Percentiles rank a stretch among this genome's conserved stretches.
These are phyloP conservation scores for Halcyon senegalensis DNA, from an alignment of 2,113 vertebrate genomes.

Conservation along the genomic window DNA sequence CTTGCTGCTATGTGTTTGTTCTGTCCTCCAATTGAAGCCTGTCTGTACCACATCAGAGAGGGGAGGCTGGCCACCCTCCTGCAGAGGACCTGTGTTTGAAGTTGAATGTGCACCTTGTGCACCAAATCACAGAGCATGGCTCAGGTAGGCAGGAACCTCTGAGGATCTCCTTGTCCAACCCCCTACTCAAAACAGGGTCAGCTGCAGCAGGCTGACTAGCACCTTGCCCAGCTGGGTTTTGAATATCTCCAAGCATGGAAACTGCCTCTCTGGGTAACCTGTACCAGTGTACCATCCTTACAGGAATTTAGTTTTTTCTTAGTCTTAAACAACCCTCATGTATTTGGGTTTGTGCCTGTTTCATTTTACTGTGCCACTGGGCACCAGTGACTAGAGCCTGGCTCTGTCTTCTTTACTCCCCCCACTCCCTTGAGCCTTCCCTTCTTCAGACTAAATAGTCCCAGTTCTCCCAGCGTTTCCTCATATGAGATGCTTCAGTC, in stretches of 20 bases:
- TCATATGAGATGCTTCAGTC: not conserved
- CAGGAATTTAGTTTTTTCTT: not conserved
- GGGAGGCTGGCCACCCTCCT: not conserved
- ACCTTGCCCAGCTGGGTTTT: not conserved
- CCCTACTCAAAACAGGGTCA: not conserved
- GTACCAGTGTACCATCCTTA: not conserved
- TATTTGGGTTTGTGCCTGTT: not conserved
- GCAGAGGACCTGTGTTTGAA: not conserved
- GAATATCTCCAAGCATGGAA: not conserved
- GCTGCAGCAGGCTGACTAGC: not conserved
- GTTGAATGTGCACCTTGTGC: not conserved
- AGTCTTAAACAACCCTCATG: not conserved
- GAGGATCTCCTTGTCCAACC: accelerated
- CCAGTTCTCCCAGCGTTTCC: not conserved
- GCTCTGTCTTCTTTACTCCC: not conserved
- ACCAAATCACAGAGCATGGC: accelerated
- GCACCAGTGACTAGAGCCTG: not conserved
- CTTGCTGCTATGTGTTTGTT: not conserved
- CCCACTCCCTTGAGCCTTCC: not conserved
- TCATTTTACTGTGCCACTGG: not conserved
- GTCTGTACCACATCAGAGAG: accelerated
- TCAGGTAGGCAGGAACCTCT: not conserved
- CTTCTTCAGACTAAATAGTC: not conserved
- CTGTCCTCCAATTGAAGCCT: accelerated
- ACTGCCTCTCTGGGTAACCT: not conserved